Conservation (phyloP, 2,888 invertebrate species). For the Polylopha cassiicola region DNA sequence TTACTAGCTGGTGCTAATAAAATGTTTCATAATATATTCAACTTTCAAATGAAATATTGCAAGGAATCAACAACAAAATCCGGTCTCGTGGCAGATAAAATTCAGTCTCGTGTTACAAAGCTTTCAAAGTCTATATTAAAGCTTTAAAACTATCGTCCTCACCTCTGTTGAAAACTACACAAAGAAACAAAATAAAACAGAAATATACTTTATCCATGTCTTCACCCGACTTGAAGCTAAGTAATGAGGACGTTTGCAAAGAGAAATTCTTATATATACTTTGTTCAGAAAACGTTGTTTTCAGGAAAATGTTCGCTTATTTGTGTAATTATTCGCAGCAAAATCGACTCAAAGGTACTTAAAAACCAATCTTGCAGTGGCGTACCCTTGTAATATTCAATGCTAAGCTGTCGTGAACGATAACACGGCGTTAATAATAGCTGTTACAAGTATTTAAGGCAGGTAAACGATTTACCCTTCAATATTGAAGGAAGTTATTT, state of each 20-base stretch:
- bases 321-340: conserved; percentile 30
- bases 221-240: conserved; percentile 24
- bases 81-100: background rate
- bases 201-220: conserved; percentile 31
- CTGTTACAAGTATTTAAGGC: too few relatives aligned
- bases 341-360: conserved; percentile 34
- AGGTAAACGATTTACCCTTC: too few relatives aligned
- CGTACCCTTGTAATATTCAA: conserved; percentile 20
- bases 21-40: too few relatives aligned
- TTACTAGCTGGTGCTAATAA: too few relatives aligned
- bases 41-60: too few relatives aligned
- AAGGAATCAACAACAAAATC: too few relatives aligned
- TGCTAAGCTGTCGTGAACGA: conserved; percentile 15
- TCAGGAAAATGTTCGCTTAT: conserved; percentile 25
- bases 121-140: conserved; percentile 12
- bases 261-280: conserved; percentile 35
- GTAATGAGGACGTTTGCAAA: conserved; percentile 27
- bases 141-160: conserved; percentile 18
- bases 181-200: conserved; percentile 21
- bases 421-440: conserved; percentile 1
- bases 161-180: conserved; percentile 19
- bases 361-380: conserved; percentile 25
- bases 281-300: conserved; percentile 22
- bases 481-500: too few relatives aligned
- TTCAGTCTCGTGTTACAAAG: conserved; percentile 12